Percentiles rank a stretch among this genome's conserved stretches.
phyloP scores from a whole-genome alignment of 2,888 invertebrate genomes.

The Holacanthella duospinosa region DNA sequence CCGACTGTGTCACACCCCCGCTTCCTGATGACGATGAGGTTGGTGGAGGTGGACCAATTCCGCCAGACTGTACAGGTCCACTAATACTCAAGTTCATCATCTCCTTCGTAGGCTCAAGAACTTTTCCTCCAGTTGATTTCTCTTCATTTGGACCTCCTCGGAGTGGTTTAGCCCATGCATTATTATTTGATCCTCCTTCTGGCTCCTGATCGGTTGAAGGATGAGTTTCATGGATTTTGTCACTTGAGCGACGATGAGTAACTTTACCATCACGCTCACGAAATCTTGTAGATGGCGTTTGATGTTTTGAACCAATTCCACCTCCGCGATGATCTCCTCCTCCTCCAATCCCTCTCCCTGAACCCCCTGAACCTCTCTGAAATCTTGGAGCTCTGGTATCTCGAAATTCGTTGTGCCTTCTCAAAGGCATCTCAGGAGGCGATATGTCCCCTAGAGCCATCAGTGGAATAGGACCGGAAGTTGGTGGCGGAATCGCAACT shows the following conservation, averaged over 20 bases:
- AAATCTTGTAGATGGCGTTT: neutral
- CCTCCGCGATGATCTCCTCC: slow-evolving; percentile 12
- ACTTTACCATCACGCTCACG: neutral
- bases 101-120: neutral
- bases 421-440: slow-evolving; percentile 24
- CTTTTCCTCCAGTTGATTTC: neutral
- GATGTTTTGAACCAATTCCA: no score
- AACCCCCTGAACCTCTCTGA: slow-evolving; percentile 14
- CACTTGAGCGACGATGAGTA: slow-evolving; percentile 13
- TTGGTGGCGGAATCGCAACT: slow-evolving; percentile 10
- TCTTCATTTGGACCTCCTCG: slow-evolving; percentile 1
- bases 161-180: slow-evolving; percentile 26
- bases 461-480: slow-evolving; percentile 27
- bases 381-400: slow-evolving; percentile 9
- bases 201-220: no score
- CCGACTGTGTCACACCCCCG: no score
- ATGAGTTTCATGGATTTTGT: slow-evolving; percentile 16
- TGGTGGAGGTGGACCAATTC: no score
- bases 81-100: no score
- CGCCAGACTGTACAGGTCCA: no score
- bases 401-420: slow-evolving; percentile 17
- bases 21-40: neutral
- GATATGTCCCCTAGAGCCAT: slow-evolving; percentile 32
- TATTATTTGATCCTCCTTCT: slow-evolving; percentile 8
- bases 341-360: slow-evolving; percentile 17